phyloP scores from a whole-genome alignment of 2,888 invertebrate genomes.

The Hyposoter didymator region DNA sequence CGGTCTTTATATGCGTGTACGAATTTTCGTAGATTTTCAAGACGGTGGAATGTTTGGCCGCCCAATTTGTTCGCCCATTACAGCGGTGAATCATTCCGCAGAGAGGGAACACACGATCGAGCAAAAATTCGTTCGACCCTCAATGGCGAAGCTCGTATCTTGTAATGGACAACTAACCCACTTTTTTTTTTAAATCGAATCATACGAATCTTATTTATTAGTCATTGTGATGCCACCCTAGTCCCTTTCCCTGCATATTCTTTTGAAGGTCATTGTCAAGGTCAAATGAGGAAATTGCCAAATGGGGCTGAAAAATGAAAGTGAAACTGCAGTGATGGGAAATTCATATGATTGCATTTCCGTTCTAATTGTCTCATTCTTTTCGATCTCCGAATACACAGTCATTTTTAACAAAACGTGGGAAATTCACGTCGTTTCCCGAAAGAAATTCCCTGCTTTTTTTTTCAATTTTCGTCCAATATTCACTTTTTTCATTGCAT shows the following conservation, averaged over 20 bases:
- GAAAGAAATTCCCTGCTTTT: too few relatives aligned
- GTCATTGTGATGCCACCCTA: background rate
- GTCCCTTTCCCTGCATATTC: background rate
- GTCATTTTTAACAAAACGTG: too few relatives aligned
- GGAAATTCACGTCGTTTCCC: too few relatives aligned
- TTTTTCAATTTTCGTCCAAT: background rate
- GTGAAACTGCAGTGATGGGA: background rate
- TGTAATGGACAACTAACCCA: background rate
- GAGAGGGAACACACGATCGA: background rate
- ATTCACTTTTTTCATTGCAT: background rate
- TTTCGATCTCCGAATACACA: background rate
- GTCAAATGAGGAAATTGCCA: background rate
- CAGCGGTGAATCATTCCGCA: background rate
- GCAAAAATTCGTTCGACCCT: background rate
- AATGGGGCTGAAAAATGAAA: background rate
- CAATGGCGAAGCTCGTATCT: background rate
- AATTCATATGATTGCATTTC: background rate
- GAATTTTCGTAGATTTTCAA: background rate
- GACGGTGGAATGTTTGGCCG: conserved; percentile 4
- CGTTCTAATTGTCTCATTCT: background rate
- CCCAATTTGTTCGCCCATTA: conserved; percentile 1
- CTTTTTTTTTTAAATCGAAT: background rate
- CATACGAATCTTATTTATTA: background rate
- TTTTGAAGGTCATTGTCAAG: background rate
- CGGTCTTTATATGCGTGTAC: background rate